Evolutionary conservation across 2,113 vertebrate genomes (phyloP).

Genomic region (Takifugu flavidus): DNA sequence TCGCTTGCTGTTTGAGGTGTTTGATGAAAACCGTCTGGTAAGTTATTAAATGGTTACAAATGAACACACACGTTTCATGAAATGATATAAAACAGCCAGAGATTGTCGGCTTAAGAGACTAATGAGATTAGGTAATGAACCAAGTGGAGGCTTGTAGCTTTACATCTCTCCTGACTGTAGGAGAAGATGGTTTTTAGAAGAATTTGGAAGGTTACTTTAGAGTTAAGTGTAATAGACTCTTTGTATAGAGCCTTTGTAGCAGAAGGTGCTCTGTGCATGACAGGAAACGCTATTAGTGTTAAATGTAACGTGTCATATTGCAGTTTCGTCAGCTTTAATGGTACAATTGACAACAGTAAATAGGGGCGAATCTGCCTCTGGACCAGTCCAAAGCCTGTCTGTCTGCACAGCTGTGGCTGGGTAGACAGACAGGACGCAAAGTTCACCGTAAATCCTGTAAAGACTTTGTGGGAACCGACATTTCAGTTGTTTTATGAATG

Average conservation of each 20-base stretch:
- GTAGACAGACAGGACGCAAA: background rate
- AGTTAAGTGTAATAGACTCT: background rate
- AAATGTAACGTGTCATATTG: conserved; percentile 27
- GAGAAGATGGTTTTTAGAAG: background rate
- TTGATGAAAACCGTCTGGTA: conserved; percentile 98
- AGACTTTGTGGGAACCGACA: too few relatives aligned
- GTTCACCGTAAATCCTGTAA: too few relatives aligned
- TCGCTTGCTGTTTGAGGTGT: conserved; percentile 92
- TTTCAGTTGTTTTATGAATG: too few relatives aligned
- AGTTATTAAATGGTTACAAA: conserved; percentile 36
- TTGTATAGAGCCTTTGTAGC: too few relatives aligned
- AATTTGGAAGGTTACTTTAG: background rate
- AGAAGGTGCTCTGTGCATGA: background rate
- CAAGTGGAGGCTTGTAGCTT: background rate
- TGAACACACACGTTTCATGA: too few relatives aligned
- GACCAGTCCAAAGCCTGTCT: conserved; percentile 1
- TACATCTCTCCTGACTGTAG: background rate
- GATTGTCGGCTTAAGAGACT: background rate
- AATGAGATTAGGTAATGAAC: too few relatives aligned
- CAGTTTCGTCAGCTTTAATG: conserved; percentile 29
- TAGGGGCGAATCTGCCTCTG: conserved; percentile 48
- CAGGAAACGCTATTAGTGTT: background rate
- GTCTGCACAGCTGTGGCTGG: background rate
- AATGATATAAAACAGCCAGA: too few relatives aligned
- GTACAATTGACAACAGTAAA: conserved; percentile 39